These are phyloP conservation scores for Cebidichthys violaceus DNA, from an alignment of 2,113 vertebrate genomes.

Conservation along the genomic window DNA sequence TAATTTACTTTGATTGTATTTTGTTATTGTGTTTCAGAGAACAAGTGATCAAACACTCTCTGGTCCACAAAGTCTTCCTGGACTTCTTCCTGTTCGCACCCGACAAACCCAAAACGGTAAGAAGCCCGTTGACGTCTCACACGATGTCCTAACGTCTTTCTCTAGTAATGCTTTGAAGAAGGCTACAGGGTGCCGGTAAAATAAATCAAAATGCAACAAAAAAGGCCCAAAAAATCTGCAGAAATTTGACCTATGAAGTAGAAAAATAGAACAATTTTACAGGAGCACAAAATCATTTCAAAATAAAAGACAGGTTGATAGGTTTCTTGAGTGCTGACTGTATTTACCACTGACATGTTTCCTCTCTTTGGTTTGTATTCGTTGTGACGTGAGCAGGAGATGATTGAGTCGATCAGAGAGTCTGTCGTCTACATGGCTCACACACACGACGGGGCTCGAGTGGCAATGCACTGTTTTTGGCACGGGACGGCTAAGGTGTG, in stretches of 20 bases:
- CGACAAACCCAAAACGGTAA: slow-evolving; percentile 90
- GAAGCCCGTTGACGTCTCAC: slow-evolving; percentile 48
- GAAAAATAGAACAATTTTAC: neutral
- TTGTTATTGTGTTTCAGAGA: slow-evolving; percentile 83
- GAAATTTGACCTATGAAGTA: neutral
- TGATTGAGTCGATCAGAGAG: slow-evolving; percentile 96
- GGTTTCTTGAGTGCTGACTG: neutral
- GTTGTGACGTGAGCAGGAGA: slow-evolving; percentile 84
- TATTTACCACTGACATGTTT: neutral
- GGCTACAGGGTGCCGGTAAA: neutral
- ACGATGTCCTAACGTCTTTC: neutral
- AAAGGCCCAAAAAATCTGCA: neutral
- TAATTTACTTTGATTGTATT: neutral
- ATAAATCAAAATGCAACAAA: neutral
- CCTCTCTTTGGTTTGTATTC: neutral
- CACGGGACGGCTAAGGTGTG: slow-evolving; percentile 94
- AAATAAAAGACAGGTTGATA: neutral
- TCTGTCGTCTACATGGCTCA: slow-evolving; percentile 94
- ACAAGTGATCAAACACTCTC: slow-evolving; percentile 95
- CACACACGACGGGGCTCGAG: slow-evolving; percentile 94
- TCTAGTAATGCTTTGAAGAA: neutral
- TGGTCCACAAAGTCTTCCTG: slow-evolving; percentile 98
- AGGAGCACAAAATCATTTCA: neutral
- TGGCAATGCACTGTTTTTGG: slow-evolving; percentile 96
- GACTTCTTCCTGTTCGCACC: slow-evolving; percentile 90